Evolutionary conservation across 92 coral and sea anemone species (phyloP), one percentile per base, ranked within the genome.

Genomic region (Zoanthus sansibaricus): DNA sequence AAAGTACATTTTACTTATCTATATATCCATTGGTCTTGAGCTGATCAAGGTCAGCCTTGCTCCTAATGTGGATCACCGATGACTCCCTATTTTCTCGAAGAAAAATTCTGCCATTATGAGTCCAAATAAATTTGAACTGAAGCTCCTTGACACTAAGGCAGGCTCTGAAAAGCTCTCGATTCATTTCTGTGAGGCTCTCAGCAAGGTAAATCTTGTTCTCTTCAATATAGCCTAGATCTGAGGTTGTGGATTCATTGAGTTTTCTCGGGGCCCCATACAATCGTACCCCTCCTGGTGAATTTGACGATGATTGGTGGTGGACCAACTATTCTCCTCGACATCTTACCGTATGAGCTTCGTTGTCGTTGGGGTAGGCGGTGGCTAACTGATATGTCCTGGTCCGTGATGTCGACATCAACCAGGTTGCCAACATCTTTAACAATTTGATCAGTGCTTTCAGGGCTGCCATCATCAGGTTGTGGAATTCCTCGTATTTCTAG

Each of bases 21-120:
- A 72, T 72, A 33, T 14, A 72, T 72, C 76, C 76, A 72, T 72
- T 72, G 76, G 76, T 72, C 54, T 72, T 37, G 76, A 72, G 76
- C 76, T 72, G 75, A 71, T 71, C 75, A 71, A 71, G 48, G 75
- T 71, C 75, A 71, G 75, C 51, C 75, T 71, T 71, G 25, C 54
- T 72, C 76, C 52, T 44, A 72, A 72, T 72, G 76, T 72, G 54
- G 52, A 72, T 72, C 76, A 72, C 54, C 9, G 76, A 72, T 72
- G 76, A 37, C 76, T 72, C 76, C 76, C 76, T 33, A 72, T 72
- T 72, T 72, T 72, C 76, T 72, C 54, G 76, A 72, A 72, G 76
- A 54, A 72, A 72, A 58, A 58, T 15, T 58, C 18, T 58, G 66
- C 25, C 25, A 58, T 58, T 58, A 58, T 58, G 18, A 58, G 21